These are phyloP conservation scores for Saimiri boliviensis DNA, from an alignment of 2,113 vertebrate species.

Conservation along the genomic window DNA sequence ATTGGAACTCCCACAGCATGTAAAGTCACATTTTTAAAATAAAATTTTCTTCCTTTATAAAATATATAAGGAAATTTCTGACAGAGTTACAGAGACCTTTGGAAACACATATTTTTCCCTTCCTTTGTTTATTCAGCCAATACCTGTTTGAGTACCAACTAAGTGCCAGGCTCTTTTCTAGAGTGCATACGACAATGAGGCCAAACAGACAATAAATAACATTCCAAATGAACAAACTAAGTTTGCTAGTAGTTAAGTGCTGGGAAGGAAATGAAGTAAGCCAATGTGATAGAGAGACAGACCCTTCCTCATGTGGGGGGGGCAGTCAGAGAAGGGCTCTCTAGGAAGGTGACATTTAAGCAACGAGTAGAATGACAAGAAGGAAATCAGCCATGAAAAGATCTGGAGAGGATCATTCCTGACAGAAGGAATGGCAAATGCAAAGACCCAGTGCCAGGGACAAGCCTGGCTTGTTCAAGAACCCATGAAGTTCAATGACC, in stretches of 20 bases:
- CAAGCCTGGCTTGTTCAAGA: neutral
- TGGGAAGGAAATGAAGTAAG: neutral
- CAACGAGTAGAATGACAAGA: neutral
- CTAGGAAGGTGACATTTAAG: neutral
- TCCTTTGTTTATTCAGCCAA: neutral
- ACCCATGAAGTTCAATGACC: neutral
- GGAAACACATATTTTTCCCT: neutral
- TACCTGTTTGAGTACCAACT: neutral
- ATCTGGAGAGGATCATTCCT: neutral
- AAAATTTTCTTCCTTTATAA: constrained; percentile 25
- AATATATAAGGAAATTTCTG: neutral
- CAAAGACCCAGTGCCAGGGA: neutral
- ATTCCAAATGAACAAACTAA: neutral
- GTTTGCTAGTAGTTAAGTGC: neutral
- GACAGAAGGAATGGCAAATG: neutral
- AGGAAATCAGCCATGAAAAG: neutral
- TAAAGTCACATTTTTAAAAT: neutral
- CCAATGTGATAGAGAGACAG: neutral
- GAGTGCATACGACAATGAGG: neutral
- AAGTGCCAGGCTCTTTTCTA: neutral
- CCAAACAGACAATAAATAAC: neutral
- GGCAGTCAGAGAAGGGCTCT: neutral
- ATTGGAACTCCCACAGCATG: neutral
- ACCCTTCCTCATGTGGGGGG: neutral
- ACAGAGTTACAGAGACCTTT: neutral